Evolutionary conservation across 2,797 vertebrate genomes (phyloP).

Genomic region (Tauraco hartlaubi): DNA sequence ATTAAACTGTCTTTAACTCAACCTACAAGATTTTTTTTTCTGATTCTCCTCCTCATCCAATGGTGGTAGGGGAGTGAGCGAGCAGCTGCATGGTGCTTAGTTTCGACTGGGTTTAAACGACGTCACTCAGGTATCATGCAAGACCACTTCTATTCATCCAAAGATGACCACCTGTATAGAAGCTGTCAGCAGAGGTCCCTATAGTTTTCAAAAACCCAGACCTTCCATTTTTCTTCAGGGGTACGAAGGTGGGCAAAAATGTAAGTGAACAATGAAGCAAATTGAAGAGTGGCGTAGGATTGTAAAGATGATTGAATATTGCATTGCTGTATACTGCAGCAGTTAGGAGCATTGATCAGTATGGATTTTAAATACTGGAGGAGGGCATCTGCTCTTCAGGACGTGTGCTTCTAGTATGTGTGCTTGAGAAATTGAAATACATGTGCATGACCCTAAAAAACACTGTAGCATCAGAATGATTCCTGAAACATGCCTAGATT

Average conservation of each 20-base stretch:
- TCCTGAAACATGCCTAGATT: neutral
- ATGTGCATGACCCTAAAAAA: neutral
- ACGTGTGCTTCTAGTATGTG: neutral
- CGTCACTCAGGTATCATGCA: neutral
- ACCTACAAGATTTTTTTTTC: too few relatives aligned
- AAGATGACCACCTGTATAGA: neutral
- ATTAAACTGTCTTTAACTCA: too few relatives aligned
- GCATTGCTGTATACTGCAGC: neutral
- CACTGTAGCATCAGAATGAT: neutral
- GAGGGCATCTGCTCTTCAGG: neutral
- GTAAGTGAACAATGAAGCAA: neutral
- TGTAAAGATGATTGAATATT: neutral
- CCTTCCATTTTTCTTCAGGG: neutral
- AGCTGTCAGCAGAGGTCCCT: constrained; percentile 47
- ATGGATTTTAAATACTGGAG: neutral
- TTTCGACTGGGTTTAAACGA: too few relatives aligned
- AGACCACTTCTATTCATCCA: neutral
- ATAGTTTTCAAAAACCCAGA: neutral
- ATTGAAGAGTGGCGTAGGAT: accelerated
- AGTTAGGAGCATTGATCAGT: neutral
- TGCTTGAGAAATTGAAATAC: neutral
- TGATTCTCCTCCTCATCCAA: too few relatives aligned
- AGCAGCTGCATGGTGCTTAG: too few relatives aligned
- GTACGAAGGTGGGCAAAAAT: neutral
- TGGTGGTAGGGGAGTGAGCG: too few relatives aligned